phyloP scores from a whole-genome alignment of 2,888 invertebrate species.

The Anodontia alba region DNA sequence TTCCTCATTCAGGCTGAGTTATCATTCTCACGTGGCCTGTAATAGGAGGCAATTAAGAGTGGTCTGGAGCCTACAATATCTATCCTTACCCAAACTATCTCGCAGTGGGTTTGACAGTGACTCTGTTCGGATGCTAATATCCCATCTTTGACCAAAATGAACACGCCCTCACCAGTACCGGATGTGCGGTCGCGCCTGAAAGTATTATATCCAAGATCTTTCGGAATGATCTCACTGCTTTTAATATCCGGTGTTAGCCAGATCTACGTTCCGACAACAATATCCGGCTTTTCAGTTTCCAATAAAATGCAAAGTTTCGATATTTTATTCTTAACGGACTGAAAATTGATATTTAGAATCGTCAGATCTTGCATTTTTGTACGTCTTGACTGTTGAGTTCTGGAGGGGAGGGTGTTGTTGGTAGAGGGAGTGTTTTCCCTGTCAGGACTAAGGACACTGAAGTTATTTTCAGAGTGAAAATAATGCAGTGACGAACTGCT shows the following conservation, averaged over 20 bases:
- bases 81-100: slow-evolving; percentile 30
- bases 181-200: not conserved
- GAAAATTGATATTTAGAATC: not conserved
- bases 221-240: not conserved
- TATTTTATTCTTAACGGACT: not conserved
- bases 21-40: slow-evolving; percentile 6
- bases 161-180: not conserved
- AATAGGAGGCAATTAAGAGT: too few relatives aligned
- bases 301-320: not conserved
- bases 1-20: not conserved
- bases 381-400: not conserved
- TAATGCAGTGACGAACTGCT: not conserved
- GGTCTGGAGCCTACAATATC: slow-evolving; percentile 21
- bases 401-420: not conserved
- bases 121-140: slow-evolving; percentile 19
- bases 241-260: not conserved
- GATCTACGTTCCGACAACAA: slow-evolving; percentile 1
- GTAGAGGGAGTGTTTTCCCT: not conserved
- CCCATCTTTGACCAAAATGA: not conserved
- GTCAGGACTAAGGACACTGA: not conserved
- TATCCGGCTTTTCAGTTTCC: not conserved
- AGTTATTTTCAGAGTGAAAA: not conserved
- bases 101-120: slow-evolving; percentile 24
- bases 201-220: not conserved
- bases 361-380: not conserved